Evolutionary conservation across 2,113 vertebrate genomes (phyloP).

Genomic region (Nothocercus nigrocapillus): DNA sequence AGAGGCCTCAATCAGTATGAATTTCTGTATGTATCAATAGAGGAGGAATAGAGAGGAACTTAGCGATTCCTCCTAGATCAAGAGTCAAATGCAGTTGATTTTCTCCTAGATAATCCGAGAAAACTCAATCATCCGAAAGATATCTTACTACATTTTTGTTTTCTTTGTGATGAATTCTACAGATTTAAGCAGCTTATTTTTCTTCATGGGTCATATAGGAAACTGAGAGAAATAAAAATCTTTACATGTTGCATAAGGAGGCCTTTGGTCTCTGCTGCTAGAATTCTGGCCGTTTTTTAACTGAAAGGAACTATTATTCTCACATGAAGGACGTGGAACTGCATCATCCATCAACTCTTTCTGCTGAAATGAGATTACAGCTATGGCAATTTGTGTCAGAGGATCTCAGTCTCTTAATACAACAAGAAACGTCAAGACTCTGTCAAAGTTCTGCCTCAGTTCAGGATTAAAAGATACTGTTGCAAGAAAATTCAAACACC

Average conservation of each 20-base stretch:
- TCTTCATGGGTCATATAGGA: background rate
- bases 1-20: too few relatives aligned
- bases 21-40: too few relatives aligned
- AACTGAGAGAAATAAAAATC: background rate
- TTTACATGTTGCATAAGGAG: background rate
- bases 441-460: background rate
- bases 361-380: background rate
- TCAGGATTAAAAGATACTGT: background rate
- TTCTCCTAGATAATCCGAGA: background rate
- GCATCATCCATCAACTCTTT: background rate
- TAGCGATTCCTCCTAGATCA: too few relatives aligned
- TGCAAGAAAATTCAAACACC: background rate
- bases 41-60: too few relatives aligned
- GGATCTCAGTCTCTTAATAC: background rate
- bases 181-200: background rate
- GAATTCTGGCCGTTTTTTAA: background rate
- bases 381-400: background rate
- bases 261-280: background rate
- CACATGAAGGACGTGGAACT: background rate
- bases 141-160: background rate
- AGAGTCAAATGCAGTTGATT: background rate
- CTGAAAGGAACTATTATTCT: background rate
- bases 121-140: background rate
- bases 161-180: background rate
- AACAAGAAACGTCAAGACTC: background rate